Percentiles rank a stretch among this genome's conserved stretches.
Evolutionary conservation across 2,888 invertebrate genomes (phyloP).

Genomic region (Yponomeuta sedellus): DNA sequence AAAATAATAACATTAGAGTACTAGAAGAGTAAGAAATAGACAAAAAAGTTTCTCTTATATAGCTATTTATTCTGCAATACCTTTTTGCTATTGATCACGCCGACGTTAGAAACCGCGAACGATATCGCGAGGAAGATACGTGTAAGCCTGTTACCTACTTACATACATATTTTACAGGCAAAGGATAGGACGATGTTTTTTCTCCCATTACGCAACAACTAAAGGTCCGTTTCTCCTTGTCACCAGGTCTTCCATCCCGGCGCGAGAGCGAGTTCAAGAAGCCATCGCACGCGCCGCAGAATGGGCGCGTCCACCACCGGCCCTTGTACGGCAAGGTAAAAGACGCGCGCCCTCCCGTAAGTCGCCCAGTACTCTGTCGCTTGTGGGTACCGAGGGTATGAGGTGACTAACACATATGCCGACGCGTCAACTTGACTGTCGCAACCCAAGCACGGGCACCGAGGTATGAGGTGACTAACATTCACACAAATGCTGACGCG

Average conservation of each 20-base stretch:
- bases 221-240: constrained; percentile 30
- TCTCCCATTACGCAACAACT: background rate
- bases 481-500: too few species aligned
- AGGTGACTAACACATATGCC: background rate
- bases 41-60: too few species aligned
- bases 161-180: too few species aligned
- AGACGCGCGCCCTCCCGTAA: background rate
- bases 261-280: constrained; percentile 79
- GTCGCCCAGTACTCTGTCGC: background rate
- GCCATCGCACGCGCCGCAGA: constrained; percentile 73
- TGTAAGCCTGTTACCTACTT: too few species aligned
- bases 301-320: constrained; percentile 65
- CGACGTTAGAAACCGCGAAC: too few species aligned
- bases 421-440: too few species aligned
- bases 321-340: constrained; percentile 64
- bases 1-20: too few species aligned
- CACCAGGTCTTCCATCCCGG: constrained; percentile 66
- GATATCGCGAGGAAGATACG: too few species aligned
- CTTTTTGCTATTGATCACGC: too few species aligned
- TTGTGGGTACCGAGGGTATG: background rate
- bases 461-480: background rate
- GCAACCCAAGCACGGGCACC: background rate
- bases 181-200: too few species aligned
- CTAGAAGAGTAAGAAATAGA: too few species aligned
- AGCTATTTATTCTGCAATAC: too few species aligned